A percentile compares a stretch with the other conserved stretches of the same genome.
phyloP scores from a whole-genome alignment of 2,888 invertebrate genomes.

The Athalia circularis region DNA sequence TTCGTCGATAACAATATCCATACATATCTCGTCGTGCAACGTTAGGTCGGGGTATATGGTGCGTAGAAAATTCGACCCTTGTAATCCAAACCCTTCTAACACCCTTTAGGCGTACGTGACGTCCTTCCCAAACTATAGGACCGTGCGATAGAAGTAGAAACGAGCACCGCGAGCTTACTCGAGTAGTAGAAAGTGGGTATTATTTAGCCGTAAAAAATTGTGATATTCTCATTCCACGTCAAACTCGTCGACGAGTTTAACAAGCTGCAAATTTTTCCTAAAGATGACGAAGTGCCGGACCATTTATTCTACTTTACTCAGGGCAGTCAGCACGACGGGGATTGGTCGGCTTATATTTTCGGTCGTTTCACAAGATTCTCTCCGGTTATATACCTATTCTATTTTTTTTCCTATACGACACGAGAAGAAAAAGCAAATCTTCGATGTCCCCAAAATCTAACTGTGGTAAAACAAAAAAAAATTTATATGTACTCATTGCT shows the following conservation, averaged over 20 bases:
- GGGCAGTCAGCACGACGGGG: neutral
- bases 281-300: conserved; percentile 15
- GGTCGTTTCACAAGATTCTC: neutral
- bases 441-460: no score
- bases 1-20: conserved; percentile 8
- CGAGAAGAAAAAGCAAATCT: no score
- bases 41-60: neutral
- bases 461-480: no score
- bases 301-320: conserved; percentile 31
- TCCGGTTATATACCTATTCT: no score
- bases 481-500: no score
- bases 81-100: conserved; percentile 27
- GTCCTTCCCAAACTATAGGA: neutral
- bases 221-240: neutral
- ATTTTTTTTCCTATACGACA: no score
- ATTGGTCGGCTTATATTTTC: neutral
- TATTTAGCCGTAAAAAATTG: conserved; percentile 18
- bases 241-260: conserved; percentile 7
- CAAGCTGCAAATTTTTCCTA: conserved; percentile 36
- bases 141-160: neutral
- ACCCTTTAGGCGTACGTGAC: neutral
- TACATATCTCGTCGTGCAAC: neutral
- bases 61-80: conserved; percentile 28
- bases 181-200: neutral
- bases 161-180: conserved; percentile 2